Base-by-base conservation (phyloP, 2,113 vertebrate genomes). In the Macaca mulatta region DNA sequence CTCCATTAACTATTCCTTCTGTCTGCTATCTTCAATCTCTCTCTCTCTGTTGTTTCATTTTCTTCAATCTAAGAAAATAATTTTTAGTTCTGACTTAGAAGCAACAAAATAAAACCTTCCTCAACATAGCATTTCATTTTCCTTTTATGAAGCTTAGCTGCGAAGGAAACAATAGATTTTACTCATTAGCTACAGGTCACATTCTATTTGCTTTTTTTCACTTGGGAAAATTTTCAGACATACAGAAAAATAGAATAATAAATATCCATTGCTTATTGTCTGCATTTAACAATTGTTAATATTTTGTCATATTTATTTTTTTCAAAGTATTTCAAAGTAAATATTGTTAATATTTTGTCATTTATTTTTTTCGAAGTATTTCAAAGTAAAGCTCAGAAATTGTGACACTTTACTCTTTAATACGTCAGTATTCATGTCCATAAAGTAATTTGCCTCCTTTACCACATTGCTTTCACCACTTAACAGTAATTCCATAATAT, bases 41-140 rank as follows among this genome's bases (percentile, higher is more conserved):
- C 22, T 57, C 27, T 83, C 77, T 45, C 40, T 67, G 3, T 50
- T 80, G 6, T 67, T 95, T 95, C 38, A 89, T 55, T 82, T 80
- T 91, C 20, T 74, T 74, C 43, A 55, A 7, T 67, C 48, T 93
- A 81, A 52, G 40, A 84, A 89, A 35, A 16, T 75, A 52, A 87
- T 48, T 97, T 83, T 83, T 40, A 90, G 43, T 91, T 82, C 9
- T 83, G 27, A 90, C 35, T 90, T 95, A 61, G 18, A 97, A 97
- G 27, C 89, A 93, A 74, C 45, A 85, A 55, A 89, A 79, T 22
- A 72, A 50, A 86, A 69, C 30, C 35, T 85, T 72, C 22, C 61
- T 85, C 17, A 87, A 23, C 16, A 38, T 72, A 87, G 35, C 8
- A n/a, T 77, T 93, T 27, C n/a, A 25, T 77, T 93, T 27, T 77